phyloP scores from a whole-genome alignment of 1,140 invertebrate species.

The Aporrectodea caliginosa region DNA sequence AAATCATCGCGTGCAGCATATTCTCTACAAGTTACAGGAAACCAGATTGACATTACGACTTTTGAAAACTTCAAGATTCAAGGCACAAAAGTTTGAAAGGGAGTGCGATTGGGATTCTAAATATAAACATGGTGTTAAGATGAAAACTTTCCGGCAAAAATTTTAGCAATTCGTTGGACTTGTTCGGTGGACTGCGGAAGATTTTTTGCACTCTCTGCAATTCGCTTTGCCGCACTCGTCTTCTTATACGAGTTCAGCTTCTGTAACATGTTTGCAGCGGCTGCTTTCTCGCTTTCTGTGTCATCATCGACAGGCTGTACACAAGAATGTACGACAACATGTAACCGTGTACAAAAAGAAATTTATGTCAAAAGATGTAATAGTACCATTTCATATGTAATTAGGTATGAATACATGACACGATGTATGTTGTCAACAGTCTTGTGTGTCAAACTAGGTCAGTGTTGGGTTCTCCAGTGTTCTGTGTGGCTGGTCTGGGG shows the following conservation, averaged over 20 bases:
- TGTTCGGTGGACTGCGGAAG: background rate
- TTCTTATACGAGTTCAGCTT: background rate
- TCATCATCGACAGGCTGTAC: background rate
- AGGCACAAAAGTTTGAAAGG: no score
- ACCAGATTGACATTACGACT: no score
- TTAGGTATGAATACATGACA: background rate
- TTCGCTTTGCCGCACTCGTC: background rate
- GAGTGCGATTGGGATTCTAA: no score
- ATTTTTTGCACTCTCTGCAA: background rate
- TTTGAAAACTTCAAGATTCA: no score
- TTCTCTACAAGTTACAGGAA: no score
- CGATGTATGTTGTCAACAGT: no score
- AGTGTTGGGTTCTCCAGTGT: background rate
- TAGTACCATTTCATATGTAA: background rate
- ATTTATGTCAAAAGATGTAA: no score
- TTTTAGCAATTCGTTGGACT: background rate
- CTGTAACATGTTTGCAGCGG: background rate
- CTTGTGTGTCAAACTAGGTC: background rate
- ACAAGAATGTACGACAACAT: no score
- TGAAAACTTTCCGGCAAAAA: background rate
- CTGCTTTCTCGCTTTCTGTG: background rate
- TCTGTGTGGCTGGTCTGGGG: background rate
- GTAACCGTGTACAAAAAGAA: background rate
- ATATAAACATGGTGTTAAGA: no score
- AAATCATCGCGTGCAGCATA: no score